Base-by-base conservation (phyloP, 2,888 invertebrate species). In the Petrophora chlorosata region DNA sequence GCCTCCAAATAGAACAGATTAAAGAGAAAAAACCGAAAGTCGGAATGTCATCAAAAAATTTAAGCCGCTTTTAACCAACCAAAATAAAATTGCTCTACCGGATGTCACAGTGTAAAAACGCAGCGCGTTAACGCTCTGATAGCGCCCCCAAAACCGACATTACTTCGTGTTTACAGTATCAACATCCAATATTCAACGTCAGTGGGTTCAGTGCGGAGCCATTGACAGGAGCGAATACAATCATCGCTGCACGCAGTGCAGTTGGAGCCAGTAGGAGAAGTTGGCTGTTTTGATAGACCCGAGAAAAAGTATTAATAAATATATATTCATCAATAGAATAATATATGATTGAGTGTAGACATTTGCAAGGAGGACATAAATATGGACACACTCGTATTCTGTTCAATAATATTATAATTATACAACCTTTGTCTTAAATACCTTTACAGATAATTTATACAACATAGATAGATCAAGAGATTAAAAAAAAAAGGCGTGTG, bases 211-310 rank as follows among this genome's bases (percentile, higher is more conserved):
- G 30, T 56, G 59, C 45, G 35, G 46, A 59, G 57, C 65, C 56
- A 59, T 63, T 64, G 62, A 59, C 60, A 57, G 50, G 36, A 15
- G 41, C 30, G 42, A 30, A 53, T 47, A 63, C 60, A 62, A 61
- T 63, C 62, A 66, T 57, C 47, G 59, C 10, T 13, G 14, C 7
- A n/a, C n/a, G 19, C 12, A 22, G 34, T 19, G 4, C 2, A 34
- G 5, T n/a, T 23, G n/a, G 4, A 23, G 13, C 2, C 34, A 35
- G 34, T 35, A 9, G 8, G 23, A 4, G 1, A 35, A 35, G 3
- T 19, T 5, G 19, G 19, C 19, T 7, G 7, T 19, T 19, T 19
- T 19, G 7, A 19, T 7, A 19, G 19, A 5, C 7, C 5, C 19
- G 7, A 19, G 4, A 19, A 19, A 19, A 5, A 7, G 4, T 19